Evolutionary conservation across 2,888 invertebrate species (phyloP).

Genomic region (Hydropsyche betteni): DNA sequence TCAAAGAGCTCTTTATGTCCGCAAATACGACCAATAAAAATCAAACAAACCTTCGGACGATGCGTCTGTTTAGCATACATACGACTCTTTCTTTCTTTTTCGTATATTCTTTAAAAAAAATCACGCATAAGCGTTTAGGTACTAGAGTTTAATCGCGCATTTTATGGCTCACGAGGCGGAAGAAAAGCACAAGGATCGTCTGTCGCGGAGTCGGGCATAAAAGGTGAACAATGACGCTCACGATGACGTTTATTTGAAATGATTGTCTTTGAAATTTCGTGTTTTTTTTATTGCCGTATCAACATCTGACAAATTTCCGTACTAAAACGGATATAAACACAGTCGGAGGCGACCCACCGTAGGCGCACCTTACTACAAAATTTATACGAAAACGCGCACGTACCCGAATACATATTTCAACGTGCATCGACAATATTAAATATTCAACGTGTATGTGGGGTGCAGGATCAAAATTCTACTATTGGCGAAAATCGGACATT

Average conservation of each 20-base stretch:
- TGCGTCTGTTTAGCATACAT: slow-evolving; percentile 5
- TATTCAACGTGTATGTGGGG: too few species aligned
- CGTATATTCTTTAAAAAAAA: background rate
- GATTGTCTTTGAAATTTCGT: slow-evolving; percentile 29
- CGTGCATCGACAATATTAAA: too few species aligned
- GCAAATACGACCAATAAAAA: slow-evolving; percentile 5
- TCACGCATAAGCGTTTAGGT: background rate
- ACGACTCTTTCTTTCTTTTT: background rate
- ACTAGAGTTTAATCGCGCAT: slow-evolving; percentile 8
- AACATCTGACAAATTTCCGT: too few species aligned
- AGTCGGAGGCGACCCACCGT: too few species aligned
- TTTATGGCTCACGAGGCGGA: background rate
- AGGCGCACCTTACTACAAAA: too few species aligned
- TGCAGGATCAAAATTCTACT: too few species aligned
- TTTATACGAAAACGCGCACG: too few species aligned
- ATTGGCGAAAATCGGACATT: too few species aligned
- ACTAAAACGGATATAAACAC: too few species aligned
- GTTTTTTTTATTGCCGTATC: slow-evolving; percentile 1
- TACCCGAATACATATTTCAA: too few species aligned
- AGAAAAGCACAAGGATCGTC: slow-evolving; percentile 17
- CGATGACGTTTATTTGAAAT: slow-evolving; percentile 21
- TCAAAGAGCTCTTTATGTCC: slow-evolving; percentile 4
- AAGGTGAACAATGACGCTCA: slow-evolving; percentile 10
- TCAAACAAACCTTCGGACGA: background rate
- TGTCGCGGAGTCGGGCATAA: background rate